Evolutionary conservation across 2,888 invertebrate species (phyloP), one percentile per base, ranked within the genome.

Genomic region (Leucoma salicis): DNA sequence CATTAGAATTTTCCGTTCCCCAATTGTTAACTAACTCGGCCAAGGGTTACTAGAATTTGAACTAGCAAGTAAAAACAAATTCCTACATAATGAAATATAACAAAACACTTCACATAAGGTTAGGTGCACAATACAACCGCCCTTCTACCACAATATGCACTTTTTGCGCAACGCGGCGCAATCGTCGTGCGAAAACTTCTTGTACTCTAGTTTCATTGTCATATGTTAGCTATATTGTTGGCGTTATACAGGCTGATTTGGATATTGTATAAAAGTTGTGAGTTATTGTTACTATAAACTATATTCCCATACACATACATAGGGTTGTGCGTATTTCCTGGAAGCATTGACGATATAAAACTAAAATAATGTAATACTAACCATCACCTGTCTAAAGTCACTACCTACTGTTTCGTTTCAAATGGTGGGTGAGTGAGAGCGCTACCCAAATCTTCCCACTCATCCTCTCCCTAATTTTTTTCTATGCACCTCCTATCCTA

Each of bases 171-270:
- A 81, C 53, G 59, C 59, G 51, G 42, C 71, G 77, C 82, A 82
- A 74, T 66, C 64, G 33, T 62, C 81, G 83, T 83, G 86, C 64
- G 86, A 84, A 82, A 68, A 70, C 50, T 80, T 82, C 79, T 82
- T 82, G 69, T 76, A 66, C 57, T 43, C 54, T 38, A 50, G 69
- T 72, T 82, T 82, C 85, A 85, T 86, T 86, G 86, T 86, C 82
- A 77, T 72, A 59, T 53, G 47, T 38, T 48, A 68, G 70, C 73
- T 63, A 71, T 69, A 70, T n/a, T 66, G 65, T 69, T 63, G 62
- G 66, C 74, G 70, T 74, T 70, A 29, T 29, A 29, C 14, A 29
- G 27, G 27, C 11, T 11, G 27, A 11, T 27, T 11, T 27, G n/a
- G 8, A 27, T n/a, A n/a, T 27, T 10, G 2, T 27, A 27, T 2